Evolutionary conservation across 2,888 invertebrate genomes (phyloP).

Genomic region (Apamea sordens): DNA sequence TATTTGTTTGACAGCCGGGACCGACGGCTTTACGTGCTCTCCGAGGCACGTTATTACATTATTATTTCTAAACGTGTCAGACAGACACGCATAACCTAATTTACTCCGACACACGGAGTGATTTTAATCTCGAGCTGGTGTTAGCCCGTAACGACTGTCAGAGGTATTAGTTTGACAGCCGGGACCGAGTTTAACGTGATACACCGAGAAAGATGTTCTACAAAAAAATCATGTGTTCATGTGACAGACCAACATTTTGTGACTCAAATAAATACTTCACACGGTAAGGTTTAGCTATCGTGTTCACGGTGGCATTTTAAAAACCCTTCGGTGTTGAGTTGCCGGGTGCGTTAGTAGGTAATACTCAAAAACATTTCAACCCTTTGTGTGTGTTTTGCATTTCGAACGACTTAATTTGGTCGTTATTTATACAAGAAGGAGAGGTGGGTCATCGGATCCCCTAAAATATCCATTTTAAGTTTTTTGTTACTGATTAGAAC

Average conservation of each 20-base stretch:
- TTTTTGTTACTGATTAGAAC: background rate
- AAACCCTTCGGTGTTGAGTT: background rate
- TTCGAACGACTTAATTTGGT: background rate
- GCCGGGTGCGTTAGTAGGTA: background rate
- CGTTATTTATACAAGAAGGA: background rate
- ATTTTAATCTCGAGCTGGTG: background rate
- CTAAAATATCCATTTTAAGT: background rate
- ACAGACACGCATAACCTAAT: background rate
- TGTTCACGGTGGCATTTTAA: background rate
- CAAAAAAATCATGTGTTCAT: background rate
- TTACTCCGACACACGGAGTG: background rate
- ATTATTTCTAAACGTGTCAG: background rate
- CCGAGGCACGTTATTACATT: background rate
- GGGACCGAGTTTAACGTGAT: conserved; percentile 1
- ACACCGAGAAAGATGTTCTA: background rate
- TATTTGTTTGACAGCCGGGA: background rate
- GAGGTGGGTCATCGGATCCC: background rate
- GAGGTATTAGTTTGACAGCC: background rate
- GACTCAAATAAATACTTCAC: background rate
- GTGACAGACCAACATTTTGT: background rate
- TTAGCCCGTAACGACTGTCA: background rate
- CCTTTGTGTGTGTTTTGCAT: background rate
- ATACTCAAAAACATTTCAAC: background rate
- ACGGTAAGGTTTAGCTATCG: background rate
- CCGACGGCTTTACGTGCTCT: background rate